A percentile compares a stretch with the other conserved stretches of the same genome.
phyloP scores from a whole-genome alignment of 2,113 vertebrate species.

The Corythoichthys haematopterus region DNA sequence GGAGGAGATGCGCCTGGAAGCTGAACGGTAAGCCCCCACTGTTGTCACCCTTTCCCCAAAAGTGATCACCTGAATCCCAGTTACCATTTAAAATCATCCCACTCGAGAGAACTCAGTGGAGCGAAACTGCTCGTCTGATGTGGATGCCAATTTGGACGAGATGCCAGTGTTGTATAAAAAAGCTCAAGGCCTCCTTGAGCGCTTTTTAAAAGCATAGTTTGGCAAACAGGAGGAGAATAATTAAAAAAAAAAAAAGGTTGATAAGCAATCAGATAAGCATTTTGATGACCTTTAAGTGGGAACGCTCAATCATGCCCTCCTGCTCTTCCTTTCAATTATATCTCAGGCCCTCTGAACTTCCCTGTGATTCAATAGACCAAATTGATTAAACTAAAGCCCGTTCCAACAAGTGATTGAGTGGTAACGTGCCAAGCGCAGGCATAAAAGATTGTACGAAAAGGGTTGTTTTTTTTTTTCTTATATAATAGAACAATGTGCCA shows the following conservation, averaged over 20 bases:
- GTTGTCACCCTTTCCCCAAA: constrained; percentile 4
- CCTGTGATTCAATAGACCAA: constrained; percentile 41
- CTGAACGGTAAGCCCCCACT: constrained; percentile 79
- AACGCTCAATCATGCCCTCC: constrained; percentile 41
- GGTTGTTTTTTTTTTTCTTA: constrained; percentile 9
- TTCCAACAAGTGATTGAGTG: constrained; percentile 47
- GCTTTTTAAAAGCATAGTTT: constrained; percentile 45
- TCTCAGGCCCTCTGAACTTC: constrained; percentile 37
- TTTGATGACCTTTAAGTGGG: constrained; percentile 57
- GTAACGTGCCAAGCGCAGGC: constrained; percentile 40
- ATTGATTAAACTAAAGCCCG: constrained; percentile 58
- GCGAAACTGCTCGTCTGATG: constrained; percentile 36
- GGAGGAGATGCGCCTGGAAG: constrained; percentile 95
- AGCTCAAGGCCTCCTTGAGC: constrained; percentile 27
- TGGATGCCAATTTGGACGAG: constrained; percentile 38
- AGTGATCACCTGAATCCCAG: constrained; percentile 3
- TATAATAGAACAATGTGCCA: constrained; percentile 29
- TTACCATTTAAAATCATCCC: constrained; percentile 5
- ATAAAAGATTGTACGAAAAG: constrained; percentile 43
- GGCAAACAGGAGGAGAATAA: constrained; percentile 34
- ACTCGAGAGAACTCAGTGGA: constrained; percentile 22
- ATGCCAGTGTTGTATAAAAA: constrained; percentile 36
- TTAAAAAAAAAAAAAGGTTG: constrained; percentile 19
- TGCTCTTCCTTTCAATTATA: constrained; percentile 46
- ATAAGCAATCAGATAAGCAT: constrained; percentile 57